These are phyloP conservation scores for Antrozous pallidus DNA, from an alignment of 2,797 vertebrate species.

Conservation along the genomic window DNA sequence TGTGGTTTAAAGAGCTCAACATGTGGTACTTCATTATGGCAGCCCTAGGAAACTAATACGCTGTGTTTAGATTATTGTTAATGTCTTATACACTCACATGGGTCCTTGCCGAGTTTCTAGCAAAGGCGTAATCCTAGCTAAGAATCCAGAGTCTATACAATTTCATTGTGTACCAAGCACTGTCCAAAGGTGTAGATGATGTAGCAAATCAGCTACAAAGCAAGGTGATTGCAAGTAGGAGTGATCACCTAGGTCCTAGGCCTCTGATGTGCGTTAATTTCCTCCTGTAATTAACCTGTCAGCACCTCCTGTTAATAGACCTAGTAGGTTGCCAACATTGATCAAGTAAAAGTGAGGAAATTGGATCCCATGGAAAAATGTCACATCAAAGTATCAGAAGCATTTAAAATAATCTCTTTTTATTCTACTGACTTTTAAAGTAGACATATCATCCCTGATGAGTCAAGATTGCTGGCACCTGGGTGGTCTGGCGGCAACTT, in stretches of 20 bases:
- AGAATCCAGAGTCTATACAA: not conserved
- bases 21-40: not conserved
- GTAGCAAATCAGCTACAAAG: not conserved
- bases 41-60: not conserved
- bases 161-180: not conserved
- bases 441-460: constrained; percentile 50
- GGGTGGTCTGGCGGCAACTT: not conserved
- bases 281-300: constrained; percentile 60
- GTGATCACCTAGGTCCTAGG: not conserved
- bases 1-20: not conserved
- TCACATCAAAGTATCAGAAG: constrained; percentile 40
- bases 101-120: not conserved
- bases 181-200: not conserved
- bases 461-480: constrained; percentile 43
- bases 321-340: constrained; percentile 28
- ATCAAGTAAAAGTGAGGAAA: constrained; percentile 55
- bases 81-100: not conserved
- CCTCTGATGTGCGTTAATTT: constrained; percentile 35
- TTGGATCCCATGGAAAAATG: constrained; percentile 23
- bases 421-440: constrained; percentile 55
- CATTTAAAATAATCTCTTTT: not conserved
- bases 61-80: not conserved
- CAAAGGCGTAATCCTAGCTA: not conserved
- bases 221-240: not conserved
- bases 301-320: constrained; percentile 51